A percentile compares a stretch with the other conserved stretches of the same genome.
Conservation (phyloP, 2,797 vertebrate genomes). For the Betta splendens region DNA sequence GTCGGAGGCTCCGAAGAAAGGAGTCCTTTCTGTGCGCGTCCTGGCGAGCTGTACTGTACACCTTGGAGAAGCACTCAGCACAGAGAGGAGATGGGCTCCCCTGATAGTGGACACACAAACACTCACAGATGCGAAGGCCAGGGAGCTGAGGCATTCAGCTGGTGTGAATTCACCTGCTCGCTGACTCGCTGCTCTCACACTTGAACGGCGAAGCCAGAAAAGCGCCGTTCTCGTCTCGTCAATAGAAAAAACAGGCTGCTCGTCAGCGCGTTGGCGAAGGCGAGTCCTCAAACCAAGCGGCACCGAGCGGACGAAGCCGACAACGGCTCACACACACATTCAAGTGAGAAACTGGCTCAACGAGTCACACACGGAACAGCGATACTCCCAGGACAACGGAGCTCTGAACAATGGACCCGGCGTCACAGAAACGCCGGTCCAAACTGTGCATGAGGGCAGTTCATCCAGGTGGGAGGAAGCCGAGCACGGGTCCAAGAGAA, state of each 20-base stretch:
- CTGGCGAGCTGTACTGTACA: conserved; percentile 69
- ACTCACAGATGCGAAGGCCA: conserved; percentile 19
- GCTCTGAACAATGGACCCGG: conserved; percentile 25
- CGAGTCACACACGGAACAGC: conserved; percentile 20
- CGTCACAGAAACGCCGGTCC: conserved; percentile 36
- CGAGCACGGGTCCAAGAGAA: conserved; percentile 18
- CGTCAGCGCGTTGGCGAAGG: conserved; percentile 35
- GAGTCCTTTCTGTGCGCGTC: conserved; percentile 71
- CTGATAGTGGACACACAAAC: conserved; percentile 70
- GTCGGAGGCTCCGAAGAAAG: conserved; percentile 70
- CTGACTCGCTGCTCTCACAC: conserved; percentile 53
- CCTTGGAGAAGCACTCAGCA: conserved; percentile 77
- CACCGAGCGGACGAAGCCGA: conserved; percentile 28
- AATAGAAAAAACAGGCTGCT: conserved; percentile 24
- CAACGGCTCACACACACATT: conserved; percentile 38
- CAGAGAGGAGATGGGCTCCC: conserved; percentile 67
- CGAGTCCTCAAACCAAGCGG: conserved; percentile 49
- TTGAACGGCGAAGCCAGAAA: conserved; percentile 46
- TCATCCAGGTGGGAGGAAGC: conserved; percentile 16
- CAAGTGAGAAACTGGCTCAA: conserved; percentile 59
- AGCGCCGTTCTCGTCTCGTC: conserved; percentile 49
- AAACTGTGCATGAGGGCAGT: conserved; percentile 15
- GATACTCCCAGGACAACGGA: conserved; percentile 25
- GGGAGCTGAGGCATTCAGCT: conserved; percentile 46
- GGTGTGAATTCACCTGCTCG: conserved; percentile 61